These are phyloP conservation scores for Lacerta viridis DNA, from an alignment of 2,797 vertebrate species.

Conservation along the genomic window DNA sequence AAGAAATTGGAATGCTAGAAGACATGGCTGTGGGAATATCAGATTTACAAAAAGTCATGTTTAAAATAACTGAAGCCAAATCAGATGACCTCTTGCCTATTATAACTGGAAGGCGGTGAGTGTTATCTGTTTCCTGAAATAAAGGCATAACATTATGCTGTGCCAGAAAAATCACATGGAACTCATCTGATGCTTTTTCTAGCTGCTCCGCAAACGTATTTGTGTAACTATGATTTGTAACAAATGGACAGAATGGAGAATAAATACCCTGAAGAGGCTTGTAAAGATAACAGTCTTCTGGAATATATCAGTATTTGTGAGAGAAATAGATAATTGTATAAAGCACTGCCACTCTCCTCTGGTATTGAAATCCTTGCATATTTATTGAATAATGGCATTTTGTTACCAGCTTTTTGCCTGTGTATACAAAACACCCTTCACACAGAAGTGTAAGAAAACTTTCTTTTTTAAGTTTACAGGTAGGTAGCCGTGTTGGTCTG, in stretches of 20 bases:
- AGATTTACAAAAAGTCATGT: constrained; percentile 92
- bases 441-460: background rate
- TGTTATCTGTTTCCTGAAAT: constrained; percentile 36
- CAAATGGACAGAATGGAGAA: constrained; percentile 1
- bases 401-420: background rate
- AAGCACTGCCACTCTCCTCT: background rate
- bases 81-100: constrained; percentile 91
- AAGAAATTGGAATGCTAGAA: constrained; percentile 98
- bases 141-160: constrained; percentile 12
- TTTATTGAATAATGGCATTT: background rate
- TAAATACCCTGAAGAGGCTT: constrained; percentile 6
- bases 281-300: constrained; percentile 12
- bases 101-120: constrained; percentile 94
- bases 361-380: background rate
- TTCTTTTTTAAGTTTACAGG: too few relatives aligned
- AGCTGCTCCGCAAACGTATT: background rate
- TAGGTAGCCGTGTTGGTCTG: too few relatives aligned
- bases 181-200: constrained; percentile 16
- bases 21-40: constrained; percentile 97
- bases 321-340: constrained; percentile 4
- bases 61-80: constrained; percentile 94
- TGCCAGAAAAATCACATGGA: background rate
- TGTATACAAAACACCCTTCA: background rate
- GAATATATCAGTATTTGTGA: background rate
- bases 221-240: constrained; percentile 24